These are phyloP conservation scores for Macrosoma leucophasiata DNA, from an alignment of 2,888 invertebrate species.

Conservation along the genomic window DNA sequence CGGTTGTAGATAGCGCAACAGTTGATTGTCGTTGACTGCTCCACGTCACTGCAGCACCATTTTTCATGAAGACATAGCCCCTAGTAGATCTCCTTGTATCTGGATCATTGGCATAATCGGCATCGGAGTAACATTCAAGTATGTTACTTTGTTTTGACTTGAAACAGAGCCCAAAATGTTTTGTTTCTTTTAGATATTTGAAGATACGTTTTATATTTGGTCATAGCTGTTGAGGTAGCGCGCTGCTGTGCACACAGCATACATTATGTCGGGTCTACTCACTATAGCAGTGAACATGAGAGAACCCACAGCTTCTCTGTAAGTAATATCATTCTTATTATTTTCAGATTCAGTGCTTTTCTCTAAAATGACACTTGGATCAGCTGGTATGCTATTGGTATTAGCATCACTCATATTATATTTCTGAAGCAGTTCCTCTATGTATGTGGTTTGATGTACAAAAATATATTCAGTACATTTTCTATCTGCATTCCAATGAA, in stretches of 20 bases:
- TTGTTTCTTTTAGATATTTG: no score
- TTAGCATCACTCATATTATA: no score
- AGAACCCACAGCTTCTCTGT: conserved; percentile 22
- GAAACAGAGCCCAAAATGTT: conserved; percentile 12
- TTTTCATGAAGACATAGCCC: background rate
- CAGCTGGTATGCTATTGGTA: no score
- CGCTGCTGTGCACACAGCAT: conserved; percentile 18
- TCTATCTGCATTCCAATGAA: no score
- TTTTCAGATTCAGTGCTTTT: no score
- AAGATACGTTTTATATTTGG: no score
- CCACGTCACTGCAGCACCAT: conserved; percentile 2
- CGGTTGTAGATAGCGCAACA: conserved; percentile 4
- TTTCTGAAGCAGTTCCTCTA: no score
- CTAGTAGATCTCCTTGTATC: background rate
- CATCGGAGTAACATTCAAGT: conserved; percentile 16
- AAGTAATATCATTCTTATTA: conserved; percentile 11
- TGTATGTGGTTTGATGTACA: no score
- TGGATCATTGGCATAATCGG: conserved; percentile 21
- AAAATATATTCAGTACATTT: no score
- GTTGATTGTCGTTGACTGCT: conserved; percentile 5
- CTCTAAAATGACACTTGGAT: no score
- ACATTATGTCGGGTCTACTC: conserved; percentile 22
- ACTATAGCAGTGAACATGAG: conserved; percentile 17
- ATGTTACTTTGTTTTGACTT: background rate
- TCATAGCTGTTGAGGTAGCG: no score